Percentiles rank a stretch among this genome's conserved stretches.
Conservation (phyloP, 2,888 invertebrate species). For the Podabrus alpinus region DNA sequence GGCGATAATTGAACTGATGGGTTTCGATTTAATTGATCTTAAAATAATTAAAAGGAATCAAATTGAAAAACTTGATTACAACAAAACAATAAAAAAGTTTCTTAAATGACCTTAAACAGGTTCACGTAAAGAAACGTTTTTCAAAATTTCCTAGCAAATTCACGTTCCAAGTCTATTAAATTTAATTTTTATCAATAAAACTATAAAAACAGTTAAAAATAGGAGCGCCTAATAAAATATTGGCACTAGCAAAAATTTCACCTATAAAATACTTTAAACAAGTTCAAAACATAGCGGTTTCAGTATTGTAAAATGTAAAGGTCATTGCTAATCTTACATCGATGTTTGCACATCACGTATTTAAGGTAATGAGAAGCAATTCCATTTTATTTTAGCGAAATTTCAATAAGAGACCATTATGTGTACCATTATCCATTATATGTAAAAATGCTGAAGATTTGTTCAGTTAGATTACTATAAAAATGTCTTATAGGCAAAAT, state of each 20-base stretch:
- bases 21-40: background rate
- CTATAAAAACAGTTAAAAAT: constrained; percentile 11
- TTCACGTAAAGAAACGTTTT: background rate
- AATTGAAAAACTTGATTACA: background rate
- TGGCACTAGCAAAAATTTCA: constrained; percentile 9
- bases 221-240: constrained; percentile 18
- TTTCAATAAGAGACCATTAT: background rate
- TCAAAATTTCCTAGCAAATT: background rate
- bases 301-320: constrained; percentile 8
- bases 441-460: background rate
- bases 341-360: constrained; percentile 22
- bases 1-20: background rate
- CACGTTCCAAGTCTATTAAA: background rate
- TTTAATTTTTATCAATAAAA: background rate
- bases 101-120: background rate
- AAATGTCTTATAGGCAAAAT: background rate
- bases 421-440: background rate
- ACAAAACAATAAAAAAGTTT: background rate
- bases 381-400: constrained; percentile 7
- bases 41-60: background rate
- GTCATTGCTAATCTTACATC: constrained; percentile 19
- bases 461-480: background rate
- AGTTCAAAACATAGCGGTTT: constrained; percentile 22
- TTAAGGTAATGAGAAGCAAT: constrained; percentile 22
- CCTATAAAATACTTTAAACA: constrained; percentile 22